Evolutionary conservation across 2,113 vertebrate genomes (phyloP), one percentile per base, ranked within the genome.

Genomic region (Ciconia maguari): DNA sequence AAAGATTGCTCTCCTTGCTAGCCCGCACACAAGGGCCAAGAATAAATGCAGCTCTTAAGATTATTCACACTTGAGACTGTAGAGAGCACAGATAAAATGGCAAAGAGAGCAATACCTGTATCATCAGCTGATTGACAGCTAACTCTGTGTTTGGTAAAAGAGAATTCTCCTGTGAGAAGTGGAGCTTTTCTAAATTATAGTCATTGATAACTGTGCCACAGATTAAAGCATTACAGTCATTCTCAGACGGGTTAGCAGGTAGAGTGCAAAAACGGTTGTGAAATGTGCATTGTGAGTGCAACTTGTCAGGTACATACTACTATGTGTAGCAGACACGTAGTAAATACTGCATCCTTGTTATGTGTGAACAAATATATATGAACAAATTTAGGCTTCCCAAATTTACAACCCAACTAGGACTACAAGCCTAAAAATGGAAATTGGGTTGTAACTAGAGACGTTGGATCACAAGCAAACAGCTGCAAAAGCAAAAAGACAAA

Each of bases 401-500:
- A 71, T 66, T 84, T 60, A 60, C 38, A 71, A 25, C 14, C 16
- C 38, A 79, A 2, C 16, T n/a, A 70, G 72, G 34, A 70, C 72
- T 55, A 64, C 17, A 49, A 75, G 52, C 42, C 52, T 71, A 70
- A 46, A 83, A 60, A 55, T 64, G n/a, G 57, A 70, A 78, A 71
- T 3, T 41, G 26, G 38, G 26, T 17, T 87, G 26, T 51, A 87
- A 84, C 64, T 68, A 34, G 38, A 84, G n/a, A 51, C 1, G 3
- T 7, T 34, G 52, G 32, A 78, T 82, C 52, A 55, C 36, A 89
- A 91, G 61, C 20, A 71, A 91, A 82, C 18, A 64, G 61, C 32
- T 87, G 77, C 64, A 82, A 93, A 91, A 87, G 44, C 57, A 79
- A 27, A 58, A 77, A 64, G n/a, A 81, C 66, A 87, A 95, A 97